Evolutionary conservation across 2,113 vertebrate species (phyloP).

Genomic region (Pseudonaja textilis): DNA sequence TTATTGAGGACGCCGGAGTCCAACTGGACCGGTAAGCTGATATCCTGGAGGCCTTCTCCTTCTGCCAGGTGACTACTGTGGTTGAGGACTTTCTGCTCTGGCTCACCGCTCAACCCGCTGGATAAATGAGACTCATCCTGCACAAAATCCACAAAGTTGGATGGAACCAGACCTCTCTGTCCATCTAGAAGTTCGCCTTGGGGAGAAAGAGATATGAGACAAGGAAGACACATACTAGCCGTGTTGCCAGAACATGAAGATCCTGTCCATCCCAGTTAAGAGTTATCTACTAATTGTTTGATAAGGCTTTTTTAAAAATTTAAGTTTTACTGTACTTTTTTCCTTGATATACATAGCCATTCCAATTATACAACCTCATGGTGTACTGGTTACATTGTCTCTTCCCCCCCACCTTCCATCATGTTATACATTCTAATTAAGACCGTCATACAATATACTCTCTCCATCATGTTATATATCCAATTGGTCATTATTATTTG

Average conservation of each 20-base stretch:
- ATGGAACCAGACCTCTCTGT: conserved; percentile 92
- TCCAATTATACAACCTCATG: no score
- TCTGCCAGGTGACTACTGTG: conserved; percentile 45
- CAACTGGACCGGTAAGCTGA: conserved; percentile 64
- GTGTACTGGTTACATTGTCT: no score
- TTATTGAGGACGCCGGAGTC: conserved; percentile 71
- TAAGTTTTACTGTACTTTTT: no score
- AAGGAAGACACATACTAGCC: neutral
- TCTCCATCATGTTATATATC: no score
- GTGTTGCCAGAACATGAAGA: neutral
- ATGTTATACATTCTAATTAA: no score
- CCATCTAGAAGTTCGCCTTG: conserved; percentile 94
- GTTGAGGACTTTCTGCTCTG: conserved; percentile 78
- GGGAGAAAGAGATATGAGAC: neutral
- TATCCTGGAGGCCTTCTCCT: conserved; percentile 68
- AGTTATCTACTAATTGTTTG: neutral
- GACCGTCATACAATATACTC: no score
- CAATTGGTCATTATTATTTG: no score
- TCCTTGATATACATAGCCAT: no score
- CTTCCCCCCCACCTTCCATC: no score
- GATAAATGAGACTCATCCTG: conserved; percentile 79
- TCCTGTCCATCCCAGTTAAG: neutral
- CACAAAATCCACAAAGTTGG: conserved; percentile 96
- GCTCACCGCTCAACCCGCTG: conserved; percentile 74
- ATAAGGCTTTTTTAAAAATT: no score